Evolutionary conservation across 2,113 vertebrate species (phyloP), one percentile per base, ranked within the genome.

Genomic region (Siniperca chuatsi): DNA sequence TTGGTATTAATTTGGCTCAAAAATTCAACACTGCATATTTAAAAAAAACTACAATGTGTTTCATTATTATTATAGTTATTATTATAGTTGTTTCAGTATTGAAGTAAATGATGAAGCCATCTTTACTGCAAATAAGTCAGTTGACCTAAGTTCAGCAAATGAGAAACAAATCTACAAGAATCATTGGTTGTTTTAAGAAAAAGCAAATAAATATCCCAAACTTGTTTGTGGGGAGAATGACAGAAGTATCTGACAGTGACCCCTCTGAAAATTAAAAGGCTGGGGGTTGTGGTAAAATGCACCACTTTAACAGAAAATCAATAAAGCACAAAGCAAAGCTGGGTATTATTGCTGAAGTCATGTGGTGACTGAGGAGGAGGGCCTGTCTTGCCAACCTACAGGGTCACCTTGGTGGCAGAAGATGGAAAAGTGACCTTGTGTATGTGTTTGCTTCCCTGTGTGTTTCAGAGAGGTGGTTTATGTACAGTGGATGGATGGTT

Each of bases 381-480:
- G 60, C 42, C 68, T 16, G 74, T 80, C 72, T 55, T 73, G 79
- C 79, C 78, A 70, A 87, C 84, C 69, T 60, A 35, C 68, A 40
- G 46, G 82, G 86, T 93, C 91, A 94, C 89, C 92, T 93, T 92
- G 86, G 55, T 80, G 86, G 72, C 11, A 37, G 75, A 75, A 33
- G 78, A 82, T 10, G 44, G 55, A 79, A 76, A 78, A 85, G 83
- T 88, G 79, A 88, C 91, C 82, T 77, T 78, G 79, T 73, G 55
- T 71, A 76, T 69, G 64, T 64, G 75, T 86, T 44, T 86, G 62
- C 76, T 72, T 83, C 18, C 11, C 35, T 4, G 35, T 76, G 69
- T 65, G 46, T 23, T 40, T 50, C 66, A 10, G n/a, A 29, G 72
- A n/a, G 70, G 23, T 67, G 67, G 50, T 87, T 79, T 79, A 40